A percentile compares a stretch with the other conserved stretches of the same genome.
Conservation (phyloP, 1,140 invertebrate genomes). For the Drosophila saltans region DNA sequence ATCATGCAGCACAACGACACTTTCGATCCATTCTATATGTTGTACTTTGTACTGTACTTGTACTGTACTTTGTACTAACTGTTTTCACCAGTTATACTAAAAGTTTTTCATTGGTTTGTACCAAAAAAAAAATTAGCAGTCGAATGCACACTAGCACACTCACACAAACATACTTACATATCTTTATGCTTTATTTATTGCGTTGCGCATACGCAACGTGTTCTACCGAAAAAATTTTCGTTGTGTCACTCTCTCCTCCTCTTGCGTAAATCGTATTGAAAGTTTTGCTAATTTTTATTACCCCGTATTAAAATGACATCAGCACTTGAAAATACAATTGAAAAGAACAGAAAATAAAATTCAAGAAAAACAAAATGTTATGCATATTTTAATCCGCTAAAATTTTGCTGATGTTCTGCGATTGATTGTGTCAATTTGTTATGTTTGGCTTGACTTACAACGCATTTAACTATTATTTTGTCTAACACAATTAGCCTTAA, state of each 20-base stretch:
- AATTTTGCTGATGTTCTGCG: slow-evolving; percentile 61
- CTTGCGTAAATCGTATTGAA: slow-evolving; percentile 58
- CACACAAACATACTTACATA: slow-evolving; percentile 48
- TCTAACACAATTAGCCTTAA: slow-evolving; percentile 7
- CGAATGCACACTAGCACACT: slow-evolving; percentile 20
- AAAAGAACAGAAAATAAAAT: slow-evolving; percentile 11
- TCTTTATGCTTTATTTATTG: slow-evolving; percentile 22
- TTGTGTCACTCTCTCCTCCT: slow-evolving; percentile 3
- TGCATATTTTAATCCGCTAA: slow-evolving; percentile 36
- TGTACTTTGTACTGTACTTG: not conserved
- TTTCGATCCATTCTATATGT: not conserved
- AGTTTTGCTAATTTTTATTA: slow-evolving; percentile 67
- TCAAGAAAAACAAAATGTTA: slow-evolving; percentile 4
- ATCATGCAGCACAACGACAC: too few species aligned
- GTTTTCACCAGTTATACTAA: not conserved
- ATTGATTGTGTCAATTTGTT: slow-evolving; percentile 28
- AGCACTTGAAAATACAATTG: slow-evolving; percentile 75
- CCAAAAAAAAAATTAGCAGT: not conserved
- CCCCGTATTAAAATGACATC: slow-evolving; percentile 51
- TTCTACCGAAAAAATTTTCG: slow-evolving; percentile 6
- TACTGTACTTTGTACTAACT: not conserved
- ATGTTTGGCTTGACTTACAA: slow-evolving; percentile 1
- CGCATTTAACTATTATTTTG: slow-evolving; percentile 7
- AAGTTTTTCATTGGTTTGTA: not conserved
- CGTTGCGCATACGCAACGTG: slow-evolving; percentile 67